These are phyloP conservation scores for Rhodophaea formosa DNA, from an alignment of 2,888 invertebrate species.

Conservation along the genomic window DNA sequence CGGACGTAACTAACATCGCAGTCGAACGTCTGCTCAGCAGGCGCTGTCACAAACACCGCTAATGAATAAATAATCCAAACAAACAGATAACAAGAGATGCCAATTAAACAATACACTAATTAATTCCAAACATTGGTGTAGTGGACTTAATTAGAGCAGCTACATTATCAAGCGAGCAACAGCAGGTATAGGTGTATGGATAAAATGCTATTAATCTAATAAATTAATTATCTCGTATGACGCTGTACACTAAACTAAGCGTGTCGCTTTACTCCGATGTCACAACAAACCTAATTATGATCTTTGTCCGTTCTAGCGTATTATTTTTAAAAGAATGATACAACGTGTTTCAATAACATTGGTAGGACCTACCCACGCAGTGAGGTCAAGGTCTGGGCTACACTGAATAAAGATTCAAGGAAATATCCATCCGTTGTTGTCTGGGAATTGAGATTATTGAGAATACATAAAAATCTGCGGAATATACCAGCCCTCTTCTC, in stretches of 20 bases:
- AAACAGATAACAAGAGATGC: slow-evolving; percentile 81
- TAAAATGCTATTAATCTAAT: slow-evolving; percentile 20
- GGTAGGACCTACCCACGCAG: too few species aligned
- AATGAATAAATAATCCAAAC: slow-evolving; percentile 80
- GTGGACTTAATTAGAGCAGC: slow-evolving; percentile 78
- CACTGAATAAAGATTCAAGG: too few species aligned
- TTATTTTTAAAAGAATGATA: too few species aligned
- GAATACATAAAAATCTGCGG: too few species aligned
- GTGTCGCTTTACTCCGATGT: neutral
- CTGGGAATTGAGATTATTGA: too few species aligned
- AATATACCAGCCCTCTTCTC: too few species aligned
- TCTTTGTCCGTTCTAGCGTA: too few species aligned
- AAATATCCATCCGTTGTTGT: too few species aligned
- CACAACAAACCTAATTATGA: too few species aligned
- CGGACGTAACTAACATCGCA: slow-evolving; percentile 32
- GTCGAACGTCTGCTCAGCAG: slow-evolving; percentile 50
- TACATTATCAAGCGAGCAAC: slow-evolving; percentile 57
- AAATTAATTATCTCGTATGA: neutral
- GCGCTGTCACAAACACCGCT: slow-evolving; percentile 74
- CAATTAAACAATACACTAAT: slow-evolving; percentile 82
- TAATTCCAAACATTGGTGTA: slow-evolving; percentile 81
- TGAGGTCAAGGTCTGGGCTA: too few species aligned
- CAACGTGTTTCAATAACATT: too few species aligned
- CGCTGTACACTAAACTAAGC: neutral
- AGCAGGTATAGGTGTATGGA: slow-evolving; percentile 41